Evolutionary conservation across 2,888 invertebrate genomes (phyloP), one percentile per base, ranked within the genome.

Genomic region (Tigriopus californicus): DNA sequence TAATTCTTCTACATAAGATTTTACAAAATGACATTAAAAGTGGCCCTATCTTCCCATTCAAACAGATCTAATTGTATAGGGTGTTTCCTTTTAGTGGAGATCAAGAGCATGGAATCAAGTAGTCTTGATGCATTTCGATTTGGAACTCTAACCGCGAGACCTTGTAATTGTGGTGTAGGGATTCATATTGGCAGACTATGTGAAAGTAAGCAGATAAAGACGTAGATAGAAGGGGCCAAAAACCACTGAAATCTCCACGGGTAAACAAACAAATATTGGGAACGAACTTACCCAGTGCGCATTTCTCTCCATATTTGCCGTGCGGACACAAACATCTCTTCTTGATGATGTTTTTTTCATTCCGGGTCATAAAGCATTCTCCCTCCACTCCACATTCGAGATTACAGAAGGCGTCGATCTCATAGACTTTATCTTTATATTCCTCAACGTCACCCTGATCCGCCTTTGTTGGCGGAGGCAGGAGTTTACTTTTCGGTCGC

Each of bases 241-340:
- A n/a, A 44, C 15, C 44, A 5, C n/a, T 18, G 10, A 44, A n/a
- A 44, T 5, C 44, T 5, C 44, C 20, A 22, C 20, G 15, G 8
- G 33, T 33, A 33, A 33, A 33, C 33, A 33, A 33, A 33, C 33
- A 8, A n/a, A n/a, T n/a, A n/a, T n/a, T 33, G 33, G 33, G 4
- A 33, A 33, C 4, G 4, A 15, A n/a, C 58, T 59, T 41, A 58
- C 62, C 44, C 46, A 42, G 15, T 25, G 54, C 59, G 44, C 62
- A 62, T 33, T 62, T 62, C n/a, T 61, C 56, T 25, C 62, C 62
- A n/a, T 53, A 49, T 44, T 58, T 59, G 11, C 60, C 59, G 12
- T 60, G 25, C 8, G 62, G 62, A 51, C 62, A 62, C 6, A 62
- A 54, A 48, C 62, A 62, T 25, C 52, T 49, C 33, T 56, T 56